Evolutionary conservation across 2,888 invertebrate genomes (phyloP).

Genomic region (Stenchaetothrips biformis): DNA sequence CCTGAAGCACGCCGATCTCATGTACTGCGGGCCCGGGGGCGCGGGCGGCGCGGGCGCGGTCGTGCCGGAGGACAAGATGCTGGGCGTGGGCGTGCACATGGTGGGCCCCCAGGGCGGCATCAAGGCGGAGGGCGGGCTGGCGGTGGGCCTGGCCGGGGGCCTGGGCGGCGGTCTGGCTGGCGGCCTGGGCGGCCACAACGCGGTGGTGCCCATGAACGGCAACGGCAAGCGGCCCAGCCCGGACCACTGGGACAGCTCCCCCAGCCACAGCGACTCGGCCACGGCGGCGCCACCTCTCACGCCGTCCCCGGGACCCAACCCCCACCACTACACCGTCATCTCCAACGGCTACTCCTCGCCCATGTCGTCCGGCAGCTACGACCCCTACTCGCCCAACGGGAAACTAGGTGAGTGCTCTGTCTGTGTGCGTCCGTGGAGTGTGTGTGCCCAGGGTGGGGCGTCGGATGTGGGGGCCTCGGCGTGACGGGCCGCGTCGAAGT

Average conservation of each 20-base stretch:
- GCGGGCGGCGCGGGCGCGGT: neutral
- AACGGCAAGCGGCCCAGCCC: slow-evolving; percentile 35
- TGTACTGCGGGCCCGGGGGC: slow-evolving; percentile 52
- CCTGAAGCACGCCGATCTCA: slow-evolving; percentile 58
- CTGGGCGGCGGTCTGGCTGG: neutral
- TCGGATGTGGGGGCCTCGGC: neutral
- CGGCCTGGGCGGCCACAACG: neutral
- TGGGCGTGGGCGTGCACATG: neutral
- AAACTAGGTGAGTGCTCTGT: slow-evolving; percentile 71
- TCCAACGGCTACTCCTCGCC: slow-evolving; percentile 81
- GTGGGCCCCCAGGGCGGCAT: neutral
- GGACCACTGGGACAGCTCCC: slow-evolving; percentile 31
- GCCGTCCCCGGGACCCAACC: slow-evolving; percentile 42
- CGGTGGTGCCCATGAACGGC: slow-evolving; percentile 31
- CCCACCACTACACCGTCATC: slow-evolving; percentile 49
- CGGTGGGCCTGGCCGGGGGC: neutral
- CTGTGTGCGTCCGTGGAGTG: slow-evolving; percentile 37
- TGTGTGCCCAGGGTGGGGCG: slow-evolving; percentile 39
- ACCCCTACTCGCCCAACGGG: slow-evolving; percentile 83
- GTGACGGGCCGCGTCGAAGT: too few relatives aligned
- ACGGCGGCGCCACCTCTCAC: slow-evolving; percentile 40
- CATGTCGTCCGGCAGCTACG: slow-evolving; percentile 82
- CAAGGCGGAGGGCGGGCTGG: neutral
- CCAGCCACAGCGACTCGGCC: slow-evolving; percentile 39
- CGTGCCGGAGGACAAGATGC: slow-evolving; percentile 1